Evolutionary conservation across 1,140 invertebrate genomes (phyloP).

Genomic region (Drosophila obscura): DNA sequence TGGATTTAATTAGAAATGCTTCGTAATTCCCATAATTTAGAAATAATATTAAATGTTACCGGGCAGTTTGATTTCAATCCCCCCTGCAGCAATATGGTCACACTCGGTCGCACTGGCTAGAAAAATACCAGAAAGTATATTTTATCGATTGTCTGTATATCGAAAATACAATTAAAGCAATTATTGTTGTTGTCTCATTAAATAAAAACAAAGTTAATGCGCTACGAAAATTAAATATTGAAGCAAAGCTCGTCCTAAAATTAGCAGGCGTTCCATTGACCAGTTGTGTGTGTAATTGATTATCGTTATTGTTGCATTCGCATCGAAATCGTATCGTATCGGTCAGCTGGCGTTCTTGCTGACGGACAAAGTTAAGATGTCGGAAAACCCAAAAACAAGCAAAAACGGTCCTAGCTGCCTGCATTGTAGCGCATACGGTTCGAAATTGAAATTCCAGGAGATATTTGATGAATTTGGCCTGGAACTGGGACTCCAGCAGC

Average conservation of each 20-base stretch:
- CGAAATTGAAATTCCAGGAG: slow-evolving; percentile 64
- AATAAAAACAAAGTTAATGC: too few species aligned
- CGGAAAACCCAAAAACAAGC: slow-evolving; percentile 57
- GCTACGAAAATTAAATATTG: too few species aligned
- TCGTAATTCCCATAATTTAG: too few species aligned
- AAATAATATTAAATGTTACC: too few species aligned
- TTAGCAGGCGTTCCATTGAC: too few species aligned
- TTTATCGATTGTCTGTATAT: neutral
- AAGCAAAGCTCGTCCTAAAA: too few species aligned
- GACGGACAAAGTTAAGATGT: slow-evolving; percentile 74
- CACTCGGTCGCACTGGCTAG: neutral
- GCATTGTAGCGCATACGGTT: slow-evolving; percentile 63
- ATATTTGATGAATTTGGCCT: slow-evolving; percentile 73
- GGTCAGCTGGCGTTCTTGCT: slow-evolving; percentile 36
- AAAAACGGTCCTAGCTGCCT: slow-evolving; percentile 47
- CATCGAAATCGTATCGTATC: slow-evolving; percentile 23
- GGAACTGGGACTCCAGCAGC: slow-evolving; percentile 57
- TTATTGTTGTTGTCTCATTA: too few species aligned
- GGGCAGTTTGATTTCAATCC: neutral
- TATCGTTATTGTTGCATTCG: neutral
- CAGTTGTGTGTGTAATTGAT: neutral
- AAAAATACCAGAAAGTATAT: neutral
- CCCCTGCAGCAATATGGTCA: neutral
- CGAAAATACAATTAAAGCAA: too few species aligned
- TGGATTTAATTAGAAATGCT: neutral